Evolutionary conservation across 2,888 invertebrate genomes (phyloP), one percentile per base, ranked within the genome.

Genomic region (Clostera curtula): DNA sequence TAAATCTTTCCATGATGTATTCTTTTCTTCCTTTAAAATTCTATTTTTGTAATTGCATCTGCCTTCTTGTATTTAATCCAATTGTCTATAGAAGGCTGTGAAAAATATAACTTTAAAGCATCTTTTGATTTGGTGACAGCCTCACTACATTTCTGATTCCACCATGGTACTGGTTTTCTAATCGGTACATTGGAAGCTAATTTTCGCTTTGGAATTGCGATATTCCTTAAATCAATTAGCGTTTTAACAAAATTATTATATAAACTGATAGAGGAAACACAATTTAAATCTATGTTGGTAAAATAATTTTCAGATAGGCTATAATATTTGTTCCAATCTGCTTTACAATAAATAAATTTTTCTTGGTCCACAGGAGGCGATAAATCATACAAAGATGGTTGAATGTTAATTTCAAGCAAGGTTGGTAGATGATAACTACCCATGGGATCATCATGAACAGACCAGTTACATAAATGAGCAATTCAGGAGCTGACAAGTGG

Each of bases 341-440:
- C 15, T 15, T 15, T 15, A 6, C n/a, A n/a, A n/a, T n/a, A n/a
- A n/a, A n/a, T n/a, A n/a, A n/a, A n/a, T n/a, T n/a, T n/a, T n/a
- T 15, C 15, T 15, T 15, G 4, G 15, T 6, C 6, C 6, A 6
- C 15, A 15, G 15, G 6, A 6, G 4, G 4, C 6, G 6, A 5
- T 15, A 15, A n/a, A n/a, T n/a, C 6, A 15, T 15, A 15, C 6
- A 6, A 15, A 4, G 15, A 15, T 15, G 15, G 15, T 15, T 15
- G 15, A 15, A 15, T 6, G 6, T 15, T 15, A 5, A 27, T 12
- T 4, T 22, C 20, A 12, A 15, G 24, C 6, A 36, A 28, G n/a
- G 35, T 37, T 14, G 40, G 31, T 14, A 28, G 36, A 21, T 41
- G 33, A 24, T 32, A 32, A 18, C 38, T 36, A 7, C 35, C 30